phyloP scores from a whole-genome alignment of 2,797 vertebrate species.

The Phaenicophaeus curvirostris region DNA sequence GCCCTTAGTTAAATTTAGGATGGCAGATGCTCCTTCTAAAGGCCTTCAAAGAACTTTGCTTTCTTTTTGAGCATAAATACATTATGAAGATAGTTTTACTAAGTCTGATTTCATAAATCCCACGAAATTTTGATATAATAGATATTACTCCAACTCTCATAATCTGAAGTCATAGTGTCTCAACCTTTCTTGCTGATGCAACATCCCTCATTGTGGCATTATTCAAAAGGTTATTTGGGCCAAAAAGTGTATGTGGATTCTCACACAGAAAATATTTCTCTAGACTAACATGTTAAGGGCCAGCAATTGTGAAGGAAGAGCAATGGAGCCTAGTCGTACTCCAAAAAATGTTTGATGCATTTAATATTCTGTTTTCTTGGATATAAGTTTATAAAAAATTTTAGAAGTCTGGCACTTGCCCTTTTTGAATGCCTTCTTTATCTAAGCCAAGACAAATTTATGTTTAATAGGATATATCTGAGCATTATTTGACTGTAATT shows the following conservation, averaged over 20 bases:
- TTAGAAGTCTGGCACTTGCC: neutral
- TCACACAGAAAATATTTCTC: neutral
- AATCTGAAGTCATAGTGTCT: neutral
- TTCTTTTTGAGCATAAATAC: neutral
- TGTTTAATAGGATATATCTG: neutral
- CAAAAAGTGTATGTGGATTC: neutral
- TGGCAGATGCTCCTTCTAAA: neutral
- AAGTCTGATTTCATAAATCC: neutral
- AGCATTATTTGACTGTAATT: neutral
- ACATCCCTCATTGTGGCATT: accelerated
- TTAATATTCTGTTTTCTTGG: neutral
- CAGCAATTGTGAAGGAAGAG: neutral
- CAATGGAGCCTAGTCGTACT: neutral
- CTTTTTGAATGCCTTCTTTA: neutral
- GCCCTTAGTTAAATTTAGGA: neutral
- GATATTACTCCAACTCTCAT: neutral
- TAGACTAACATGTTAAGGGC: neutral
- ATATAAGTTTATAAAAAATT: neutral
- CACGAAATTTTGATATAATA: neutral
- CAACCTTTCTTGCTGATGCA: neutral
- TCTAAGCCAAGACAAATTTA: neutral
- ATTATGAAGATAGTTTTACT: neutral
- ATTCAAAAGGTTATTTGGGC: neutral
- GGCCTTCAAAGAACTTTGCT: neutral
- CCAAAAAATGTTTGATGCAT: neutral